These are phyloP conservation scores for Gyrodactylus bullatarudis DNA, from an alignment of 1,140 invertebrate species.

Conservation along the genomic window DNA sequence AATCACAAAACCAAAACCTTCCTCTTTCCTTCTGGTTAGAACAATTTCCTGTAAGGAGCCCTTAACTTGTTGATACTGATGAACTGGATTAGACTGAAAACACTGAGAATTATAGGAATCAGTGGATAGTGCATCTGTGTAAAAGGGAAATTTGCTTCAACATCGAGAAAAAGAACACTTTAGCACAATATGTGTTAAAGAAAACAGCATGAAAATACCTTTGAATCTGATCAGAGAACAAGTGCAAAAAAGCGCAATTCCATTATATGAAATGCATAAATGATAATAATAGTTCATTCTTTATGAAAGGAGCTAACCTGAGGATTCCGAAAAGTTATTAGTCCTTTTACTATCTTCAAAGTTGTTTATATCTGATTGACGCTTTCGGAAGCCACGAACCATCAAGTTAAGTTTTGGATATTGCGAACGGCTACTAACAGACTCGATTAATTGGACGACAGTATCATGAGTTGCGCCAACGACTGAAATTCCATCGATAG, in stretches of 20 bases:
- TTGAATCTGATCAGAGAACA: neutral
- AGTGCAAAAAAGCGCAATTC: neutral
- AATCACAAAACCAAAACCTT: conserved; percentile 93
- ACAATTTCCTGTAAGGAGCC: conserved; percentile 31
- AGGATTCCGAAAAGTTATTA: neutral
- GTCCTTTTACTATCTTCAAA: neutral
- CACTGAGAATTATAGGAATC: neutral
- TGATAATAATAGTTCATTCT: neutral
- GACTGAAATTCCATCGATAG: conserved; percentile 38
- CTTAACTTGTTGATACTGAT: conserved; percentile 25
- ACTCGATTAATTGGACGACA: conserved; percentile 54
- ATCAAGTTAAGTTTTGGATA: neutral
- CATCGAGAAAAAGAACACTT: too few relatives aligned
- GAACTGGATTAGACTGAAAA: too few relatives aligned
- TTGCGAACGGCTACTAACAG: conserved; percentile 16
- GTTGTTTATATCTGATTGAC: neutral
- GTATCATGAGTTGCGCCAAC: conserved; percentile 50
- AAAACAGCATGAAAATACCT: too few relatives aligned
- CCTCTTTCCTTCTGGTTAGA: conserved; percentile 51
- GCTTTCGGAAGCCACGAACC: neutral
- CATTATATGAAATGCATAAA: neutral
- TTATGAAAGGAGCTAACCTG: neutral
- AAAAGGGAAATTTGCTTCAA: neutral
- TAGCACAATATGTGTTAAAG: too few relatives aligned
- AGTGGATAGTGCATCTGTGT: neutral